Evolutionary conservation across 2,113 vertebrate genomes (phyloP).

Genomic region (Muscicapa adusta): DNA sequence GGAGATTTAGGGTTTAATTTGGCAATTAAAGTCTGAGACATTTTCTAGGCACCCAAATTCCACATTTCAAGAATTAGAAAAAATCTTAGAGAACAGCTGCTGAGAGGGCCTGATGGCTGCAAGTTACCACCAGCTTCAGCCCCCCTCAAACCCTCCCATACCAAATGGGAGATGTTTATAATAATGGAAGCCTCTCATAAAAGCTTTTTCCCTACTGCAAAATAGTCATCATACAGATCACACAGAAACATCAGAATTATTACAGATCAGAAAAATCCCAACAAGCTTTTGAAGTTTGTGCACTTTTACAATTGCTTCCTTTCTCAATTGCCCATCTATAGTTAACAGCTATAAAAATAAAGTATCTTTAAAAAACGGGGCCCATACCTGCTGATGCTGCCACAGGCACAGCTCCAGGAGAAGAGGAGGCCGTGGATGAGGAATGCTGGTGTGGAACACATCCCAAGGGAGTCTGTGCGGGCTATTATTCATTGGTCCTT

Average conservation of each 20-base stretch:
- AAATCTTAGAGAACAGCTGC: not conserved
- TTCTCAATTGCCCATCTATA: no score
- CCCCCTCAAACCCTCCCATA: not conserved
- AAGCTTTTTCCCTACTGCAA: not conserved
- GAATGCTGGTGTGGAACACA: no score
- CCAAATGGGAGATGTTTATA: not conserved
- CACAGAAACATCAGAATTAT: not conserved
- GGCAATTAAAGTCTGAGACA: not conserved
- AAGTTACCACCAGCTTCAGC: not conserved
- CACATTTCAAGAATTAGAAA: not conserved
- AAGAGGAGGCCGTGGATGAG: no score
- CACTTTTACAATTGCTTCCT: no score
- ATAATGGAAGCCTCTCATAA: not conserved
- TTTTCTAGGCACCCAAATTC: not conserved
- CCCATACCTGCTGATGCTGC: no score
- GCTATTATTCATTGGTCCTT: no score
- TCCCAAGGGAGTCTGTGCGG: no score
- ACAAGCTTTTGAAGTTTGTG: not conserved
- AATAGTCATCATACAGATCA: not conserved
- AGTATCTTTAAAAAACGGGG: no score
- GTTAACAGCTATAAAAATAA: no score
- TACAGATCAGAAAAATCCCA: not conserved
- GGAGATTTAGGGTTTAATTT: not conserved
- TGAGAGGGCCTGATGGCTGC: not conserved
- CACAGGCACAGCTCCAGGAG: constrained; percentile 62